Evolutionary conservation across 2,888 invertebrate genomes (phyloP).

Genomic region (Synergus umbraculus): DNA sequence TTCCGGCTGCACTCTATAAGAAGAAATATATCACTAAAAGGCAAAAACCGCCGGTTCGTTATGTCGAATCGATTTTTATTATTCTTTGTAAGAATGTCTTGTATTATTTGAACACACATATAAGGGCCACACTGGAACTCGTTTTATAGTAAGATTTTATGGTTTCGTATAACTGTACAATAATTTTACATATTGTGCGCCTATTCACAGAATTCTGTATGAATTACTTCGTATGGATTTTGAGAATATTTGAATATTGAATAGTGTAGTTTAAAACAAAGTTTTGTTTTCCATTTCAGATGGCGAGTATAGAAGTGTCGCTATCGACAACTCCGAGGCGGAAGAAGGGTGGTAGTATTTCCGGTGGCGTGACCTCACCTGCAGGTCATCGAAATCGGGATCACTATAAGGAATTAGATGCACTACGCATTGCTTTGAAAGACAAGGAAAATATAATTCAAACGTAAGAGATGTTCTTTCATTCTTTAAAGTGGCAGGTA

Average conservation of each 20-base stretch:
- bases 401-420: conserved; percentile 83
- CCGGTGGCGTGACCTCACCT: conserved; percentile 70
- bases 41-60: background rate
- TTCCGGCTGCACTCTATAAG: background rate
- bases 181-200: no score
- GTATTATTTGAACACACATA: conserved; percentile 23
- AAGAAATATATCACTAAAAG: background rate
- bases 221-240: no score
- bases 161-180: no score
- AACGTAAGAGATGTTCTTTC: conserved; percentile 78
- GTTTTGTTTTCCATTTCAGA: conserved; percentile 79
- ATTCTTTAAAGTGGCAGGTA: background rate
- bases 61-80: background rate
- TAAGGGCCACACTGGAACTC: no score
- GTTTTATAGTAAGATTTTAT: no score
- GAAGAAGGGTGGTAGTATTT: conserved; percentile 79
- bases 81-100: background rate
- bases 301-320: conserved; percentile 91
- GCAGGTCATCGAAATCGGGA: conserved; percentile 72
- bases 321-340: conserved; percentile 83
- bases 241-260: no score
- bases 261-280: background rate
- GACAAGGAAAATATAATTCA: conserved; percentile 92
- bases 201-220: no score
- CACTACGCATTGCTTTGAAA: conserved; percentile 84